Percentiles rank a stretch among this genome's conserved stretches.
These are phyloP conservation scores for Streptopelia turtur DNA, from an alignment of 2,797 vertebrate species.

Conservation along the genomic window DNA sequence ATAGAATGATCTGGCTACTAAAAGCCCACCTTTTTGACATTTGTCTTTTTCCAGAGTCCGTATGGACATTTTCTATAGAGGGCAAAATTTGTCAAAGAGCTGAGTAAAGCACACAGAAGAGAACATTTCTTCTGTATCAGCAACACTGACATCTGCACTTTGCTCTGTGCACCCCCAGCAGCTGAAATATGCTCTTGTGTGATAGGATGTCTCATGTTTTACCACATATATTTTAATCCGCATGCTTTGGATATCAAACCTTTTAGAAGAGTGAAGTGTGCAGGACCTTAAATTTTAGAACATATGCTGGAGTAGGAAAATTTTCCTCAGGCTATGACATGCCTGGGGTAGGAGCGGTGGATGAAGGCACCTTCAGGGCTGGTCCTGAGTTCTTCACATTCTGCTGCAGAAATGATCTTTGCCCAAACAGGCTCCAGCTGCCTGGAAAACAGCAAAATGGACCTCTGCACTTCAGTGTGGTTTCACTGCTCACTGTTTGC, in stretches of 20 bases:
- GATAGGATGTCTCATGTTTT: neutral
- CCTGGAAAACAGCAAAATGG: neutral
- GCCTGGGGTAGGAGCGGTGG: fast-evolving
- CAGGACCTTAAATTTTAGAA: neutral
- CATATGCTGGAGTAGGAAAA: neutral
- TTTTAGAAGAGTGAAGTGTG: neutral
- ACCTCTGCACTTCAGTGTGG: neutral
- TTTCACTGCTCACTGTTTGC: neutral
- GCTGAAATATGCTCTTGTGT: neutral
- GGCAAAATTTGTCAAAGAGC: neutral
- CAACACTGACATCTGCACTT: neutral
- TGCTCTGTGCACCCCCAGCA: neutral
- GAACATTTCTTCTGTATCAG: neutral
- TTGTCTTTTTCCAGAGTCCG: neutral
- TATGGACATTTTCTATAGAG: neutral
- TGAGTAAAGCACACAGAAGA: neutral
- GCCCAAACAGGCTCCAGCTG: neutral
- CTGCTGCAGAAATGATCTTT: fast-evolving
- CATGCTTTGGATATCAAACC: neutral
- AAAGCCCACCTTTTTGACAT: neutral
- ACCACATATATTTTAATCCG: neutral
- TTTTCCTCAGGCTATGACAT: neutral
- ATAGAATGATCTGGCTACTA: neutral
- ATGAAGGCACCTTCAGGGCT: neutral
- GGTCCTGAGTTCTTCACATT: neutral